phyloP scores from a whole-genome alignment of 2,113 vertebrate species.

The Malurus cyaneus region DNA sequence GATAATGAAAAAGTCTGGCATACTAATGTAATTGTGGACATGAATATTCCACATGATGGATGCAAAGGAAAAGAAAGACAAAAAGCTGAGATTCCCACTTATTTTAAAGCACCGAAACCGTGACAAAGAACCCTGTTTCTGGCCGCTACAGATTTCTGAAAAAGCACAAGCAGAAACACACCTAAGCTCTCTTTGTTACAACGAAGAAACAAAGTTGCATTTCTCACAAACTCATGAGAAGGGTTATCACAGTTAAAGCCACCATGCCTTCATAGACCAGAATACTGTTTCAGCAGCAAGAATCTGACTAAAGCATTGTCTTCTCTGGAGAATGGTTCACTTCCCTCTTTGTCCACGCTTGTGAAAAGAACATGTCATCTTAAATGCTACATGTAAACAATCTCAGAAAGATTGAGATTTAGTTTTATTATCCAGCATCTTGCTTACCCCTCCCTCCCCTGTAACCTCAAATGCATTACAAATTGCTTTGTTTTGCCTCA shows the following conservation, averaged over 20 bases:
- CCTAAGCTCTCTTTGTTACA: background rate
- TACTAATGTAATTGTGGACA: background rate
- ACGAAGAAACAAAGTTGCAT: background rate
- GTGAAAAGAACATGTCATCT: background rate
- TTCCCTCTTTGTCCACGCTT: background rate
- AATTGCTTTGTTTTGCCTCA: background rate
- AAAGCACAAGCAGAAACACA: background rate
- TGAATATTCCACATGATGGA: background rate
- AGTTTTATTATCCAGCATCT: background rate
- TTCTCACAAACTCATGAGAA: fast-evolving
- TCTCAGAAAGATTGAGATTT: background rate
- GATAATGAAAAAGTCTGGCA: background rate
- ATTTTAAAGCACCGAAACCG: background rate
- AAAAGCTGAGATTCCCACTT: background rate
- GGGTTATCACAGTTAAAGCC: background rate
- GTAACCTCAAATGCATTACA: background rate
- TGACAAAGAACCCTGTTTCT: background rate
- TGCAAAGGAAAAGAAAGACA: background rate
- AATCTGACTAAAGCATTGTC: background rate
- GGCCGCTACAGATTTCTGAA: background rate
- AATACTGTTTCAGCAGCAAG: background rate
- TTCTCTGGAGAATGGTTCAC: background rate
- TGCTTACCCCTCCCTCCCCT: no score
- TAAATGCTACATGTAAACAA: background rate
- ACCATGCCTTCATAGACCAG: background rate